Percentiles rank a stretch among this genome's conserved stretches.
These are phyloP conservation scores for Todus mexicanus DNA, from an alignment of 2,797 vertebrate species.

Conservation along the genomic window DNA sequence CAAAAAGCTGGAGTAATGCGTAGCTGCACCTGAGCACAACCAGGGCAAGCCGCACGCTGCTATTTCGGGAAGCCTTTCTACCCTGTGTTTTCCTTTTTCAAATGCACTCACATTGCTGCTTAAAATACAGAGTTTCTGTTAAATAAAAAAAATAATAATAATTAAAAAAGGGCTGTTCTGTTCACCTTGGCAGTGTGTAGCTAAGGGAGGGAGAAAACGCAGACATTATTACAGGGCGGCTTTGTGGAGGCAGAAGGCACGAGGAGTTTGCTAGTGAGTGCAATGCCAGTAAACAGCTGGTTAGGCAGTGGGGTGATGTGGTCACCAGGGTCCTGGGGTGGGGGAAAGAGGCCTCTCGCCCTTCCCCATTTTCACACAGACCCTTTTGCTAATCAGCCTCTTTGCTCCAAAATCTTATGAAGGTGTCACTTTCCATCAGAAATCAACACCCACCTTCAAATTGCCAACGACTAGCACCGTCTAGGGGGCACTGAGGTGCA, in stretches of 20 bases:
- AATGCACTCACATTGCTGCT: conserved; percentile 3
- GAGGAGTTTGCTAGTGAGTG: neutral
- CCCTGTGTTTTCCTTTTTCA: conserved; percentile 42
- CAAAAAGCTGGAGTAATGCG: conserved; percentile 5
- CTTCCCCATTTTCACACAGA: neutral
- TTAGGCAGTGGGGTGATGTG: accelerated
- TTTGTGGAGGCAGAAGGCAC: neutral
- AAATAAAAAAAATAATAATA: neutral
- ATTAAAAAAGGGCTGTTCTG: neutral
- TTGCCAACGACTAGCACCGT: neutral
- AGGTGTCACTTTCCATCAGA: neutral
- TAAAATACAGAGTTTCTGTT: conserved; percentile 25
- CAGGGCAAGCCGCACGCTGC: neutral
- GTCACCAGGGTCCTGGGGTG: accelerated
- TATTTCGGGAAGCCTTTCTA: conserved; percentile 40
- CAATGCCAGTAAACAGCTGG: neutral
- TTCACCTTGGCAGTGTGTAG: neutral
- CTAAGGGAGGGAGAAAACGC: neutral
- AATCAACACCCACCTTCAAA: neutral
- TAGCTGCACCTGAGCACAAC: conserved; percentile 40
- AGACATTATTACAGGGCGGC: neutral
- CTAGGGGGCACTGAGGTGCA: accelerated
- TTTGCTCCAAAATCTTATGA: neutral
- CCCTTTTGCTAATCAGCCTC: neutral
- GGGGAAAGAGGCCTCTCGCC: neutral